Conservation (phyloP, 2,113 vertebrate species). For the Brachyhypopomus gauderio region DNA sequence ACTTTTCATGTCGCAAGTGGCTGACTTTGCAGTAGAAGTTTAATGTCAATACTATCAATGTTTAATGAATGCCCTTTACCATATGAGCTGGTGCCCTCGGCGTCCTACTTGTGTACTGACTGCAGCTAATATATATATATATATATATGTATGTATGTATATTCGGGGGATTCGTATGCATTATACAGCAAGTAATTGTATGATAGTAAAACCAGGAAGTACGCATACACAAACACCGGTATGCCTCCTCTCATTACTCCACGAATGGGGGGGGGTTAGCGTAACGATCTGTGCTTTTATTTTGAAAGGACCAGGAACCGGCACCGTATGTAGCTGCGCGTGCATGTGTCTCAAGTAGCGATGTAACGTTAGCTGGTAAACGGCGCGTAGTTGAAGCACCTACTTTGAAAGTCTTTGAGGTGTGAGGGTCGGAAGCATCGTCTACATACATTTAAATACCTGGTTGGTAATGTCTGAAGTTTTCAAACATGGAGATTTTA, state of each 20-base stretch:
- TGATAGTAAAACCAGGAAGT: too few species aligned
- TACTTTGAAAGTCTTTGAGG: not conserved
- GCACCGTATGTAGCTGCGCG: slow-evolving; percentile 9
- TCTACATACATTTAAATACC: not conserved
- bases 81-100: too few species aligned
- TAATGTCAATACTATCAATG: too few species aligned
- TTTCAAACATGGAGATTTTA: not conserved
- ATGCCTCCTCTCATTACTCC: not conserved
- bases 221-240: not conserved
- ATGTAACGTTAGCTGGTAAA: not conserved
- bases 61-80: too few species aligned
- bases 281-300: slow-evolving; percentile 21
- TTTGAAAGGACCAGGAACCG: slow-evolving; percentile 43
- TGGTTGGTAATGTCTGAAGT: not conserved
- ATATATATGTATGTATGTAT: too few species aligned
- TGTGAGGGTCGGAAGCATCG: not conserved
- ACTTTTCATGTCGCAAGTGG: too few species aligned
- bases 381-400: not conserved
- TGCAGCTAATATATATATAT: too few species aligned
- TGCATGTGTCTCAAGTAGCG: slow-evolving; percentile 43
- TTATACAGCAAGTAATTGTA: too few species aligned
- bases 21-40: too few species aligned
- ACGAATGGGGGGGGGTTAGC: not conserved
- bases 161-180: too few species aligned
- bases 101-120: too few species aligned